A percentile compares a stretch with the other conserved stretches of the same genome.
Evolutionary conservation across 2,888 invertebrate species (phyloP).

Genomic region (Flexamia atlantica): DNA sequence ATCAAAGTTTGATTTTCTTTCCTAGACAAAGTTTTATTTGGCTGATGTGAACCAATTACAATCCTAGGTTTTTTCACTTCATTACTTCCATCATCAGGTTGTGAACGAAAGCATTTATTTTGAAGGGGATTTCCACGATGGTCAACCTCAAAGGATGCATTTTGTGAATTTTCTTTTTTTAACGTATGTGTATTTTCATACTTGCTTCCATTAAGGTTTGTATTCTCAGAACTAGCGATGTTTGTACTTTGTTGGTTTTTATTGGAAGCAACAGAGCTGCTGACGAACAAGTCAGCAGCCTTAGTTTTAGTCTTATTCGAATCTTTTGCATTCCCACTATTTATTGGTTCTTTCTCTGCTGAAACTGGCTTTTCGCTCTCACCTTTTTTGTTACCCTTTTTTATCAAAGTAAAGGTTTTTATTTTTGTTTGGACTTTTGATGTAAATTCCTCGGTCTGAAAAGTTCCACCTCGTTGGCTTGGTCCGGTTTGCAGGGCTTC

Average conservation of each 20-base stretch:
- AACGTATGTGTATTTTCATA: not conserved
- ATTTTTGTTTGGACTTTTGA: constrained; percentile 16
- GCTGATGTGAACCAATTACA: not conserved
- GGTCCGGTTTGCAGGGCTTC: not conserved
- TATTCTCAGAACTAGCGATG: too few species aligned
- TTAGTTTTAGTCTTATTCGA: not conserved
- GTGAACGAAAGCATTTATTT: not conserved
- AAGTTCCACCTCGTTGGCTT: constrained; percentile 7
- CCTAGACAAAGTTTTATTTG: not conserved
- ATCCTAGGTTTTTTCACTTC: not conserved
- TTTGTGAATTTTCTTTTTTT: not conserved
- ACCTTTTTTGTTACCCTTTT: constrained; percentile 2
- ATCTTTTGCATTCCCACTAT: not conserved
- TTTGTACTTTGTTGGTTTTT: too few species aligned
- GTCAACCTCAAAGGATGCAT: not conserved
- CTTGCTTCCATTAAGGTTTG: not conserved
- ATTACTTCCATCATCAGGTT: not conserved
- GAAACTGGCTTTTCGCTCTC: not conserved
- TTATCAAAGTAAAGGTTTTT: not conserved
- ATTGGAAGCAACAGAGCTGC: not conserved
- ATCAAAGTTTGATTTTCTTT: not conserved
- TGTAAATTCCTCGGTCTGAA: constrained; percentile 12
- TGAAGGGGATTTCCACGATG: not conserved
- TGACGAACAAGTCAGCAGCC: not conserved
- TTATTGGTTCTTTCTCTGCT: not conserved